phyloP scores from a whole-genome alignment of 2,113 vertebrate species.

The Oncorhynchus mykiss region DNA sequence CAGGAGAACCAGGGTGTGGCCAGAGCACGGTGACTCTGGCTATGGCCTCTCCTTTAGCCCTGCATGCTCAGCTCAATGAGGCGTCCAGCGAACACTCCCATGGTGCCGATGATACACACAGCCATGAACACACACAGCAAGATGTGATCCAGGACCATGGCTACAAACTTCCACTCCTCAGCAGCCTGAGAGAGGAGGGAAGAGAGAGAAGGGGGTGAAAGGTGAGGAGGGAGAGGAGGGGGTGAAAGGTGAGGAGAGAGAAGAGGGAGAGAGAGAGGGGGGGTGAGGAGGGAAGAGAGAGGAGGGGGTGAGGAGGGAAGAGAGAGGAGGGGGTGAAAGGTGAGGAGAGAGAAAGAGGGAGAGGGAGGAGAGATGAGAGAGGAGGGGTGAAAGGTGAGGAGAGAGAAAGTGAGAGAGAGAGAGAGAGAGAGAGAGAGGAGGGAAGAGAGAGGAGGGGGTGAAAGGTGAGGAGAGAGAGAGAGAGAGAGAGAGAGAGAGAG shows the following conservation, averaged over 20 bases:
- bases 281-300: background rate
- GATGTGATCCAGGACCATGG: constrained; percentile 97
- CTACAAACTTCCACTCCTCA: constrained; percentile 98
- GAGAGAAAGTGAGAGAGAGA: background rate
- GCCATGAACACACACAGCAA: constrained; percentile 95
- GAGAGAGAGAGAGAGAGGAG: background rate
- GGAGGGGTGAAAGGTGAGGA: background rate
- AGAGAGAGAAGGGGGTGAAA: background rate
- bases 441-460: background rate
- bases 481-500: background rate
- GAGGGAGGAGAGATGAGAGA: constrained; percentile 2
- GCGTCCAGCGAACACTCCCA: constrained; percentile 91
- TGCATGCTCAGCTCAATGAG: constrained; percentile 91
- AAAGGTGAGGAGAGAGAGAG: background rate
- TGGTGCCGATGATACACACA: constrained; percentile 92
- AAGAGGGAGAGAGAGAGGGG: background rate
- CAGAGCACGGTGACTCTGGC: background rate
- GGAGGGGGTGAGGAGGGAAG: background rate
- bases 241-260: background rate
- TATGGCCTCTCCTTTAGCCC: too few relatives aligned
- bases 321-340: background rate
- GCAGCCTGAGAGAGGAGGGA: constrained; percentile 75
- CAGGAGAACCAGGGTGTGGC: background rate
- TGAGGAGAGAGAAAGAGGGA: background rate
- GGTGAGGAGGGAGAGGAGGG: background rate